Evolutionary conservation across 2,888 invertebrate genomes (phyloP).

Genomic region (Capitulum mitella): DNA sequence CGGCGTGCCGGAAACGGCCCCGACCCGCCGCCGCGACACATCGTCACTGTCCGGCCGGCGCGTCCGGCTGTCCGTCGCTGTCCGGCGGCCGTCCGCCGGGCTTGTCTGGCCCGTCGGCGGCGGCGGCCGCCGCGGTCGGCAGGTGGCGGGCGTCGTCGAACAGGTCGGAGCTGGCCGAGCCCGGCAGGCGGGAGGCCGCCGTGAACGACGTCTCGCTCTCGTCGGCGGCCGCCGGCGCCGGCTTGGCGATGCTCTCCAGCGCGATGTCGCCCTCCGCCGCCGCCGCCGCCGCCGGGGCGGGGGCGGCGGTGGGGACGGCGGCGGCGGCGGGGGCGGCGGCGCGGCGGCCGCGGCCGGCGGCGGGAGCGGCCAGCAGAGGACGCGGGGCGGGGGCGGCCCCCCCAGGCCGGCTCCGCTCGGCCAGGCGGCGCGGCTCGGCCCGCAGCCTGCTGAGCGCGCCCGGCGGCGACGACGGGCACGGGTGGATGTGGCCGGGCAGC

Average conservation of each 20-base stretch:
- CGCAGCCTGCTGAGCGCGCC: slow-evolving; percentile 39
- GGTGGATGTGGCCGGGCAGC: slow-evolving; percentile 48
- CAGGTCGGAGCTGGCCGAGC: not conserved
- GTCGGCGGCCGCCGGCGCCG: not conserved
- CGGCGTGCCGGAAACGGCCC: too few relatives aligned
- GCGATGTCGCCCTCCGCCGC: not conserved
- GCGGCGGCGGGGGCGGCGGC: not conserved
- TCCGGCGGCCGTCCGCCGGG: not conserved
- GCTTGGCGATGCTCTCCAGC: not conserved
- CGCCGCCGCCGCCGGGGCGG: not conserved
- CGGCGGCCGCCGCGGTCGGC: not conserved
- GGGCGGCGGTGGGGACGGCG: not conserved
- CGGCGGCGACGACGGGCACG: slow-evolving; percentile 41
- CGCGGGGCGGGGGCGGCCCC: not conserved
- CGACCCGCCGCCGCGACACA: too few relatives aligned
- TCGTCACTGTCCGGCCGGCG: not conserved
- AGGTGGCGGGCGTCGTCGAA: not conserved
- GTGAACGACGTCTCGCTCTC: slow-evolving; percentile 32
- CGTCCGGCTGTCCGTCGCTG: not conserved
- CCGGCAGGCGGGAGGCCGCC: not conserved
- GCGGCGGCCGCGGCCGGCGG: not conserved
- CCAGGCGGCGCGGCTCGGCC: slow-evolving; percentile 30
- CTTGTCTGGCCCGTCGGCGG: not conserved
- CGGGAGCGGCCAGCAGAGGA: not conserved
- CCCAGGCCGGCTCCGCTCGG: not conserved